phyloP scores from a whole-genome alignment of 2,888 invertebrate species.

The Meteorus cinctellus region DNA sequence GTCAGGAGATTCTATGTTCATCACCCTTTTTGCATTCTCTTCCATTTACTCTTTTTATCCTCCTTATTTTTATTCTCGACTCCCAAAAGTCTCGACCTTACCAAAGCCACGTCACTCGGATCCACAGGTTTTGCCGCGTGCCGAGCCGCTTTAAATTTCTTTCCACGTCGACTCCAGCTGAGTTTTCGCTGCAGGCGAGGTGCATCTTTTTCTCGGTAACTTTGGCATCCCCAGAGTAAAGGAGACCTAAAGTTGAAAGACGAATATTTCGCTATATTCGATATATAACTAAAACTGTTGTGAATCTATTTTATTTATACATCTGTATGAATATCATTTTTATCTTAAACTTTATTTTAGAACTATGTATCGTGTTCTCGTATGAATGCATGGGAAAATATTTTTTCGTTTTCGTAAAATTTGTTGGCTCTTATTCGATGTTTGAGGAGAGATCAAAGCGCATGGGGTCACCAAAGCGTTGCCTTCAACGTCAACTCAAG shows the following conservation, averaged over 20 bases:
- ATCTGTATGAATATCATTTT: not conserved
- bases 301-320: not conserved
- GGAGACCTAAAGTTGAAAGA: not conserved
- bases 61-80: slow-evolving; percentile 43
- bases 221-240: not conserved
- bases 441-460: slow-evolving; percentile 7
- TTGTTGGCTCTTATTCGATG: not conserved
- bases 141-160: slow-evolving; percentile 41
- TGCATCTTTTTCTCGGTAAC: slow-evolving; percentile 32
- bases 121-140: slow-evolving; percentile 52
- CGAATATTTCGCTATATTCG: not conserved
- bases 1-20: slow-evolving; percentile 63
- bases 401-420: not conserved
- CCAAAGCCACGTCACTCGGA: slow-evolving; percentile 50
- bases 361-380: too few species aligned
- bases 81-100: slow-evolving; percentile 45
- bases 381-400: not conserved
- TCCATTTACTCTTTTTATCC: not conserved
- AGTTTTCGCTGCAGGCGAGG: slow-evolving; percentile 29
- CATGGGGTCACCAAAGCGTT: slow-evolving; percentile 10
- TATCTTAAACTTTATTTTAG: not conserved
- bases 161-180: slow-evolving; percentile 45
- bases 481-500: slow-evolving; percentile 10
- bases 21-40: slow-evolving; percentile 40
- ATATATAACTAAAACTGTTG: not conserved